phyloP scores from a whole-genome alignment of 2,113 vertebrate genomes.

The Piaya cayana region DNA sequence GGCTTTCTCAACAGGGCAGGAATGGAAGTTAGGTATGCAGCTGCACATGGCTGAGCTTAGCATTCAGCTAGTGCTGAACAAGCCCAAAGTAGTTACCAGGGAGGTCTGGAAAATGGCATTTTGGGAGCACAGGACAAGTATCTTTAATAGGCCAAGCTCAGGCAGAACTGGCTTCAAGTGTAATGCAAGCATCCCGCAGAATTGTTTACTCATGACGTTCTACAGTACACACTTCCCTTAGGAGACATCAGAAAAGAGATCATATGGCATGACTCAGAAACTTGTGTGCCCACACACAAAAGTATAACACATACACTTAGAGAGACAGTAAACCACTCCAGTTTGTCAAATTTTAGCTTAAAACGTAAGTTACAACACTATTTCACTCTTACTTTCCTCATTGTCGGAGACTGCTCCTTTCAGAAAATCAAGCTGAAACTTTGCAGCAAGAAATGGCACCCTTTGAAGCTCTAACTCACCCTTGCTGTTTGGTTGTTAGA shows the following conservation, averaged over 20 bases:
- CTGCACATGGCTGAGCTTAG: background rate
- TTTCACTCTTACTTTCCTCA: background rate
- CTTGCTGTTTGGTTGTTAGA: rapidly evolving
- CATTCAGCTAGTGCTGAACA: background rate
- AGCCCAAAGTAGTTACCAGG: background rate
- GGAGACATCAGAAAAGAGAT: background rate
- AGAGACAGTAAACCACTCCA: background rate
- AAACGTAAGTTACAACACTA: background rate
- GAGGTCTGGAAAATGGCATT: background rate
- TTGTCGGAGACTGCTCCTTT: background rate
- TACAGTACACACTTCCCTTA: background rate
- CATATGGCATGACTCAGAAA: background rate
- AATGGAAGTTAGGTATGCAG: background rate
- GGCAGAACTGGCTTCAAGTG: background rate
- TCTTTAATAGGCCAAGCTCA: background rate
- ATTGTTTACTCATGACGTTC: background rate
- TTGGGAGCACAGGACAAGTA: background rate
- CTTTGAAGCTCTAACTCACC: background rate
- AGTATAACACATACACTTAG: background rate
- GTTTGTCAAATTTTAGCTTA: background rate
- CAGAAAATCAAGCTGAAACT: background rate
- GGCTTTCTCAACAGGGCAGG: background rate
- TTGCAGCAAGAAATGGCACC: background rate
- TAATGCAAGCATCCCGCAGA: background rate
- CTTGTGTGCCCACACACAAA: background rate